These are phyloP conservation scores for Trididemnum miniatum DNA, from an alignment of 23 tunicate species.

Conservation along the genomic window DNA sequence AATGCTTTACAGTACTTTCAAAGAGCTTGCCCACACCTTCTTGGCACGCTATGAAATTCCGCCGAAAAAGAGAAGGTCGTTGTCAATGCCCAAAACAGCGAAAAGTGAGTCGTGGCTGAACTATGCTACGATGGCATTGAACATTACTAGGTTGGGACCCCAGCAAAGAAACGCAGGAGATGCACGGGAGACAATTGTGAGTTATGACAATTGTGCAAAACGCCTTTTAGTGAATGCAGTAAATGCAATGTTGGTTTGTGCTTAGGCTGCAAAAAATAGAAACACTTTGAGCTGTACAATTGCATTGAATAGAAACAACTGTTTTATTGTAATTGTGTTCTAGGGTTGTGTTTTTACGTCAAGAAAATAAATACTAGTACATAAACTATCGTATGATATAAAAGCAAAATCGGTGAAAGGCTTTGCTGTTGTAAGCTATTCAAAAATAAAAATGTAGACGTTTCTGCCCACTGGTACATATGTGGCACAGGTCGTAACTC, in stretches of 20 bases:
- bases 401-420: neutral
- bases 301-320: neutral
- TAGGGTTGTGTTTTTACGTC: neutral
- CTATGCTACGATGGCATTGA: neutral
- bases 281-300: too few species aligned
- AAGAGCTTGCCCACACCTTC: neutral
- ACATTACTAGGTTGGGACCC: neutral
- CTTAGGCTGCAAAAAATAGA: slow-evolving; percentile 9
- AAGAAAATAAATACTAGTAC: too few species aligned
- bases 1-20: neutral
- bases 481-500: slow-evolving; percentile 8
- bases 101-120: neutral
- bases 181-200: neutral
- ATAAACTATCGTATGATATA: neutral
- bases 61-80: neutral
- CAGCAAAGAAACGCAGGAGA: neutral
- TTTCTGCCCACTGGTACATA: slow-evolving; percentile 11
- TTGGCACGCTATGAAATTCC: neutral
- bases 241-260: slow-evolving; percentile 10
- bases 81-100: neutral
- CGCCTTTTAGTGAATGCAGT: neutral
- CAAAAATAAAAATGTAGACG: neutral
- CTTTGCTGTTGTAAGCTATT: neutral
- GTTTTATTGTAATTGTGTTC: neutral
- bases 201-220: too few species aligned